phyloP scores from a whole-genome alignment of 1,140 invertebrate species.

The Chrysomallon squamiferum region DNA sequence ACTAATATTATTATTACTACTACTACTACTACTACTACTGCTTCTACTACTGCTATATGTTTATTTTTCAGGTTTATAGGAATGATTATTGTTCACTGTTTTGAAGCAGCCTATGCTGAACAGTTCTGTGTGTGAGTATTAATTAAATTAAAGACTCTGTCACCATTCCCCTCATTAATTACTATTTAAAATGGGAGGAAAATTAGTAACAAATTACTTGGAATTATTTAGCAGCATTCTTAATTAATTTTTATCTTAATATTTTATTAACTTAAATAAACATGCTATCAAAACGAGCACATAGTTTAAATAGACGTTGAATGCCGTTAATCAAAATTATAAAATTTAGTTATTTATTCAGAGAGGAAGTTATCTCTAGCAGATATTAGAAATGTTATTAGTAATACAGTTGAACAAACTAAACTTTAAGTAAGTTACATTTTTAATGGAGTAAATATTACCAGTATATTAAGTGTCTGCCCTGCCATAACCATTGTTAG shows the following conservation, averaged over 20 bases:
- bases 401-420: no score
- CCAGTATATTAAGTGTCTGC: no score
- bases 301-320: background rate
- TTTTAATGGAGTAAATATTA: no score
- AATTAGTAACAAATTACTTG: background rate
- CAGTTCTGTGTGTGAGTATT: background rate
- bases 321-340: background rate
- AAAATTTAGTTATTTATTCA: no score
- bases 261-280: background rate
- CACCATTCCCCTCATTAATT: background rate
- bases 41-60: background rate
- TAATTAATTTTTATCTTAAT: background rate
- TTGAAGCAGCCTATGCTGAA: constrained; percentile 1
- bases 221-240: background rate
- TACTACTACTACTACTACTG: background rate
- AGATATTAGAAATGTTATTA: no score
- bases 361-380: no score
- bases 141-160: background rate
- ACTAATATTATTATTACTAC: background rate
- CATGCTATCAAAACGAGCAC: background rate
- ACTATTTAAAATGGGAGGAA: background rate
- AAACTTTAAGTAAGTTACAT: no score
- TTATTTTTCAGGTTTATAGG: background rate
- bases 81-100: background rate
- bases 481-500: no score